Evolutionary conservation across 2,888 invertebrate species (phyloP), one percentile per base, ranked within the genome.

Genomic region (Apamea sordens): DNA sequence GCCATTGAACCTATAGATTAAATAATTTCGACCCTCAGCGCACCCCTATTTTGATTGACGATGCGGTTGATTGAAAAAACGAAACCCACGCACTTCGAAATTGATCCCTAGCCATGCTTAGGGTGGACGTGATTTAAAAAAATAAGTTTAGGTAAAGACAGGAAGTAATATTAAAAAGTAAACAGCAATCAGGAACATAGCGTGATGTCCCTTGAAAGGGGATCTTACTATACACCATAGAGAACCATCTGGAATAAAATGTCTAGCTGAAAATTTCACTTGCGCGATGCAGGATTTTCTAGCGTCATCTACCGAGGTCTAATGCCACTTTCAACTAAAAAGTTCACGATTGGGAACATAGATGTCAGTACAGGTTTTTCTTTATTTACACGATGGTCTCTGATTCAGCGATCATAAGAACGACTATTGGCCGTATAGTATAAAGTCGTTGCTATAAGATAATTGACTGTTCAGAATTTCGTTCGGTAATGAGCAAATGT

Each of bases 41-140:
- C 89, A 85, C 91, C 92, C 91, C 90, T 91, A 91, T 91, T 93
- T 91, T 93, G 93, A 94, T 93, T 93, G 93, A 94, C 93, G 92
- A 91, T 88, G 90, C 80, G 88, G 89, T 91, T 93, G 92, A 94
- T 94, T 93, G 93, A 94, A 93, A 92, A 92, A 92, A 88, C 80
- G 86, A 85, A 89, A 79, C 79, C 89, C 82, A 90, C 86, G 81
- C 86, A 79, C 78, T 84, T 76, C 70, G 87, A 92, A 92, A 89
- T 87, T 91, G 91, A 93, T 91, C 91, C 85, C 73, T 84, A 86
- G 77, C 88, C 86, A 88, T 85, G 77, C 73, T 84, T 78, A 79
- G 90, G 89, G 80, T 77, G 82, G 76, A 76, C 47, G 73, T 82
- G 83, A 87, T 86, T 89, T 82, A 81, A 87, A 83, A 88, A 86